A percentile compares a stretch with the other conserved stretches of the same genome.
phyloP scores from a whole-genome alignment of 2,113 vertebrate species.

The Clarias batrachus region DNA sequence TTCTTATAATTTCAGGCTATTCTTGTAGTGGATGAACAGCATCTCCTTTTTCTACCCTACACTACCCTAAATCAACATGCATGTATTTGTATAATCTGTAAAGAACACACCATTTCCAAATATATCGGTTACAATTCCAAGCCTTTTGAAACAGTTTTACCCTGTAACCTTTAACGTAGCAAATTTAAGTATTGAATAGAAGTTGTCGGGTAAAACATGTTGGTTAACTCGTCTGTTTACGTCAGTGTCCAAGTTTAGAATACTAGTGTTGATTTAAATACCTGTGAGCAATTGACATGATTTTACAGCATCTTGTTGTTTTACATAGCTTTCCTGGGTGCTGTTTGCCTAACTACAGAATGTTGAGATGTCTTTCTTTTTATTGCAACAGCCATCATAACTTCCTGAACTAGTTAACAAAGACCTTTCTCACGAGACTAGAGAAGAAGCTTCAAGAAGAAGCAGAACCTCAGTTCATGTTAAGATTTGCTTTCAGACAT shows the following conservation, averaged over 20 bases:
- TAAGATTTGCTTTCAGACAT: background rate
- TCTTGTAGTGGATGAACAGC: no score
- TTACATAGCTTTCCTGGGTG: background rate
- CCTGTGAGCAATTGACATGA: background rate
- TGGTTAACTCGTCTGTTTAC: background rate
- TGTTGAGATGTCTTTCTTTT: background rate
- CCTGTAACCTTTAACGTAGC: no score
- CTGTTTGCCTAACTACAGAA: background rate
- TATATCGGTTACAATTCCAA: background rate
- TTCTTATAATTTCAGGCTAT: no score
- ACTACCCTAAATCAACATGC: background rate
- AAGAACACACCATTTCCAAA: background rate
- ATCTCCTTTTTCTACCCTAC: no score
- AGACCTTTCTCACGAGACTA: background rate
- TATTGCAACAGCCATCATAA: background rate
- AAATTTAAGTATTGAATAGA: background rate
- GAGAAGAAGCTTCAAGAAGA: background rate
- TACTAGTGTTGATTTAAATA: background rate
- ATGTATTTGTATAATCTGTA: background rate
- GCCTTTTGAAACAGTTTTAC: background rate
- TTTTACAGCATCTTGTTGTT: background rate
- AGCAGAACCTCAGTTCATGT: background rate
- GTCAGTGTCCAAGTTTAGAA: background rate
- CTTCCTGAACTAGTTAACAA: background rate
- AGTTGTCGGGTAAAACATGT: background rate